Base-by-base conservation (phyloP, 2,797 vertebrate species). In the Telmatherina bonti region DNA sequence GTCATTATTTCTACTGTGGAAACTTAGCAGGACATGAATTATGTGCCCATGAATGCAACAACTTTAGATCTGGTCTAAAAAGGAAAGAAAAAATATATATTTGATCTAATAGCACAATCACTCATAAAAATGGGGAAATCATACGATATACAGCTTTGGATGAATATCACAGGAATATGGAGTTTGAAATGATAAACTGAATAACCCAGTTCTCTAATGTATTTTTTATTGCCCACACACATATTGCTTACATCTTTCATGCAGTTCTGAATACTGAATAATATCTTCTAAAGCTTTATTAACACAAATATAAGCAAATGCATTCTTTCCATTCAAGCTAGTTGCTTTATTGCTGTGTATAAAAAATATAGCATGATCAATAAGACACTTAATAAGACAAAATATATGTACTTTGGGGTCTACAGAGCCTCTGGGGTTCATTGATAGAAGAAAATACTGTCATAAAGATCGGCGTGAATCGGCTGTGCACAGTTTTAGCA, bases 1-100 rank as follows among this genome's bases (percentile, higher is more conserved):
- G 54, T 76, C 67, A 79, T 35, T 57, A 76, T 66, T 62, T 60
- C 35, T 61, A 55, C 66, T 10, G 15, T 64, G 74, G 41, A 35
- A 47, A 35, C 52, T 27, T 35, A 41, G 33, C 18, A 66, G 26
- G 41, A 69, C 45, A 47, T 65, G 31, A 73, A 77, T 55, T 36
- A 31, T 10, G 22, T 7, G 24, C 26, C 62, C 18, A 41, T 36
- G 15, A 78, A 60, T 27, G 45, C 29, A 3, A 35, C 1, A 41
- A 36, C 26, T 62, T 49, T 26, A 51, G 16, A 52, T 24, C 24
- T 41, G 11, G 8, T 62, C 41, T 43, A 67, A 38, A 57, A 22
- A 1, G 3, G 3, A 22, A 26, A 41, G 4, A 13, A 12, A 0
- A 0, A 24, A 43, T 45, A 13, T n/a, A n/a, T n/a, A 24, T 54